phyloP scores from a whole-genome alignment of 2,888 invertebrate genomes.

The Agriopis aurantiaria region DNA sequence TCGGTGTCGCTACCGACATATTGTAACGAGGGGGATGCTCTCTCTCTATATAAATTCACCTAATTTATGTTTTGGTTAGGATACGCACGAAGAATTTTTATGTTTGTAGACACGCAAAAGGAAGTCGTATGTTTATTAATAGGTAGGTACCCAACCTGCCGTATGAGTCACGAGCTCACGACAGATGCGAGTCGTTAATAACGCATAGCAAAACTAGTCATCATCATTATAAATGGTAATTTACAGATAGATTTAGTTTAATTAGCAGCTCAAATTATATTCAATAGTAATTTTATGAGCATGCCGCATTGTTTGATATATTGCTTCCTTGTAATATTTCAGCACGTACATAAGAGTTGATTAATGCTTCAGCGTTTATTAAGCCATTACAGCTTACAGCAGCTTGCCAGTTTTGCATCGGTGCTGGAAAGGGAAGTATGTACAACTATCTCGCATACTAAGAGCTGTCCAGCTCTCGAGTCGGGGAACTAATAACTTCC shows the following conservation, averaged over 20 bases:
- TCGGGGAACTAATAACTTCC: slow-evolving; percentile 56
- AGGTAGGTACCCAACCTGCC: slow-evolving; percentile 62
- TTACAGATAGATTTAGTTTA: slow-evolving; percentile 48
- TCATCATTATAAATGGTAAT: slow-evolving; percentile 58
- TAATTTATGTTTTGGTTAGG: slow-evolving; percentile 85
- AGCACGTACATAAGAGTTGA: slow-evolving; percentile 43
- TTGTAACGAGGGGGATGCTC: slow-evolving; percentile 83
- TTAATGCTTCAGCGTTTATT: slow-evolving; percentile 43
- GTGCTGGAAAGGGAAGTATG: slow-evolving; percentile 25
- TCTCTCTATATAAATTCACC: slow-evolving; percentile 83
- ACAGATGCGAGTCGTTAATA: slow-evolving; percentile 68
- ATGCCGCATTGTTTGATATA: slow-evolving; percentile 20
- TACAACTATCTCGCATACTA: slow-evolving; percentile 36
- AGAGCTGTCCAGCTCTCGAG: slow-evolving; percentile 34
- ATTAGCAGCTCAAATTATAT: slow-evolving; percentile 45
- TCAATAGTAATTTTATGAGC: slow-evolving; percentile 39
- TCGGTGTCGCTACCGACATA: slow-evolving; percentile 80
- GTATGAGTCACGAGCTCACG: slow-evolving; percentile 74
- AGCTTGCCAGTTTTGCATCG: slow-evolving; percentile 42
- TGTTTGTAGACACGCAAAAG: slow-evolving; percentile 82
- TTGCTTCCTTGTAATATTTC: slow-evolving; percentile 40
- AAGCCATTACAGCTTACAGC: slow-evolving; percentile 40
- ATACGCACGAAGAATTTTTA: slow-evolving; percentile 84
- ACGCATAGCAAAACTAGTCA: slow-evolving; percentile 66
- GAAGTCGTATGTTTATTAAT: slow-evolving; percentile 81